These are phyloP conservation scores for Scaptomyza tumidula DNA, from an alignment of 2,888 invertebrate species.

Conservation along the genomic window DNA sequence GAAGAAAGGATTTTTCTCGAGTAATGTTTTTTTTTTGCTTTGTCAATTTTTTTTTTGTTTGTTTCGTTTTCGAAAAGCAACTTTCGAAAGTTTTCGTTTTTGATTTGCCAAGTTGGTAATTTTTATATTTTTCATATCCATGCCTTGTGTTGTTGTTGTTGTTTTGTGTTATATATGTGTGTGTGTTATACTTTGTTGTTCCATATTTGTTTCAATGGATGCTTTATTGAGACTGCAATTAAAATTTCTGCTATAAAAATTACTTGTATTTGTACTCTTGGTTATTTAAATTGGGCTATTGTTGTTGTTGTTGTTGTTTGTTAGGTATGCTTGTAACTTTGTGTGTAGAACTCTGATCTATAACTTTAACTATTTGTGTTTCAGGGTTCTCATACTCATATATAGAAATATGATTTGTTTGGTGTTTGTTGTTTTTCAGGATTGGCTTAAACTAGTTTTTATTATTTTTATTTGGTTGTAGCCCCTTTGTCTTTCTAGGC, in stretches of 20 bases:
- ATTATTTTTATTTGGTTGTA: slow-evolving; percentile 7
- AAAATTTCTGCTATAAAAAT: slow-evolving; percentile 83
- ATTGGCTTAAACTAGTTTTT: slow-evolving; percentile 48
- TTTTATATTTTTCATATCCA: slow-evolving; percentile 48
- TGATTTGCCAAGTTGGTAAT: slow-evolving; percentile 52
- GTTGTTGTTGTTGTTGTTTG: slow-evolving; percentile 68
- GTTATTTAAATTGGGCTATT: slow-evolving; percentile 85
- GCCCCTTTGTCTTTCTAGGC: slow-evolving; percentile 60
- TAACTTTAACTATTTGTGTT: slow-evolving; percentile 50
- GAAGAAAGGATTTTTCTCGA: slow-evolving; percentile 71
- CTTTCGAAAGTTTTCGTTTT: slow-evolving; percentile 45
- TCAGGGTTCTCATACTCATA: slow-evolving; percentile 21
- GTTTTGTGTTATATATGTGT: slow-evolving; percentile 23
- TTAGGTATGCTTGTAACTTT: slow-evolving; percentile 77
- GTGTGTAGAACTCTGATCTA: slow-evolving; percentile 48
- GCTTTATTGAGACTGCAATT: slow-evolving; percentile 82
- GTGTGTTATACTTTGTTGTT: slow-evolving; percentile 39
- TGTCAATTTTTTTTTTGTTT: slow-evolving; percentile 16
- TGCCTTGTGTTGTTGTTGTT: slow-evolving; percentile 54
- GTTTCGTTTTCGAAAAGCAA: slow-evolving; percentile 47
- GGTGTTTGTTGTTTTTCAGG: slow-evolving; percentile 12
- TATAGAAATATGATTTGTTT: slow-evolving; percentile 18
- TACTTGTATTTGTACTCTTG: slow-evolving; percentile 85
- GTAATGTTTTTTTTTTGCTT: slow-evolving; percentile 44
- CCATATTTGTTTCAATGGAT: slow-evolving; percentile 61